Base-by-base conservation (phyloP, 2,888 invertebrate species). In the Ramazzottius varieornatus region DNA sequence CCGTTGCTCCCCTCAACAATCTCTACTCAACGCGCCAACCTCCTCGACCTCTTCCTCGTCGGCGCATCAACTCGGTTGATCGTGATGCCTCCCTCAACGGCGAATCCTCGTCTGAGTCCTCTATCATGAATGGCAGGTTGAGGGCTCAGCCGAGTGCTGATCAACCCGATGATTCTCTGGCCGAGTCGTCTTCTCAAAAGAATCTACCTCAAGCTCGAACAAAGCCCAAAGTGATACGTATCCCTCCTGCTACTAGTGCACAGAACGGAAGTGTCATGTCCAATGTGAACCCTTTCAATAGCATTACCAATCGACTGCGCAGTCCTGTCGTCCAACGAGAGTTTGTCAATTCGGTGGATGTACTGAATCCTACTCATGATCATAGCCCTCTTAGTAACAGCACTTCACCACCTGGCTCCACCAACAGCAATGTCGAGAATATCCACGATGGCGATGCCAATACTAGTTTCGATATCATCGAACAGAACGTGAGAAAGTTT, bases 151-250 rank as follows among this genome's bases (percentile, higher is more conserved):
- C n/a, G n/a, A 40, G 20, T 40, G 8, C 8, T 20, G 40, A 40
- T 20, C 8, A 13, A 20, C 40, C 40, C 8, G 40, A 40, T 40
- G 40, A 40, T 40, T 8, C 8, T 20, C 40, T 8, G 8, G 40
- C 8, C 8, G 40, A 40, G 8, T 8, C 40, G 8, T 40, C 40
- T 20, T 40, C 40, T 20, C 8, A 8, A 8, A 13, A 8, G 8
- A 20, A 8, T 13, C 8, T 40, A 8, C 54, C 54, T 8, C n/a
- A n/a, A n/a, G 54, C 29, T 24, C 20, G 29, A 24, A 24, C 29
- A 8, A 54, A 54, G 54, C 54, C 54, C 4, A 54, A 54, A 54
- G 54, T 54, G 29, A 54, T 54, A 54, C 54, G 54, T 8, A 54
- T 16, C 24, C 54, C 20, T 4, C 54, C 29, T 8, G 4, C 40